These are phyloP conservation scores for Lutjanus argentimaculatus DNA, from an alignment of 2,797 vertebrate species.

Conservation along the genomic window DNA sequence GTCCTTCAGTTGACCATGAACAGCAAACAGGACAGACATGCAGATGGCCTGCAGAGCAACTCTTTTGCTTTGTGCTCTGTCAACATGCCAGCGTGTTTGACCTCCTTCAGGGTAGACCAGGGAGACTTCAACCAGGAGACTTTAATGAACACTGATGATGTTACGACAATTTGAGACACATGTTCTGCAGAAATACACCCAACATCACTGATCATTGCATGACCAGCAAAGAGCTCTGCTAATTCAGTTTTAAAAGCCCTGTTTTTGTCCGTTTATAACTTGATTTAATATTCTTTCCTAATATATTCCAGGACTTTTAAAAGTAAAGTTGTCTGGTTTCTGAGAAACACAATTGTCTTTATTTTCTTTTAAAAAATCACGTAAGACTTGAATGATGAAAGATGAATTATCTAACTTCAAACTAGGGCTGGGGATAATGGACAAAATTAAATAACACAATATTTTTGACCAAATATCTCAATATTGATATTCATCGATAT, in stretches of 20 bases:
- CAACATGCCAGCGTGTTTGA: constrained; percentile 69
- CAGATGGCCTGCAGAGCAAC: constrained; percentile 64
- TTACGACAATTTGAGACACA: constrained; percentile 67
- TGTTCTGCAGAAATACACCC: constrained; percentile 41
- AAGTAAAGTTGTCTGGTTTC: constrained; percentile 13
- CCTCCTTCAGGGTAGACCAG: constrained; percentile 55
- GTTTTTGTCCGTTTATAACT: constrained; percentile 12
- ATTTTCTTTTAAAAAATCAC: not conserved
- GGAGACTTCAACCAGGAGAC: constrained; percentile 61
- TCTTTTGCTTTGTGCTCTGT: constrained; percentile 65
- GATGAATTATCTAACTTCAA: no score
- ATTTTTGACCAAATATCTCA: no score
- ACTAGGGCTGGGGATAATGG: no score
- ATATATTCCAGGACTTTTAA: constrained; percentile 31
- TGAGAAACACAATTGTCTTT: not conserved
- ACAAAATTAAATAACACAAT: no score
- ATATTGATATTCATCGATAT: no score
- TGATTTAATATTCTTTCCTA: constrained; percentile 1
- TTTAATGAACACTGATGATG: constrained; percentile 66
- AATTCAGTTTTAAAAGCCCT: not conserved
- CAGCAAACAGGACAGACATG: constrained; percentile 50
- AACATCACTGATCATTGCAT: constrained; percentile 2
- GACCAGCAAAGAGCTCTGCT: constrained; percentile 1
- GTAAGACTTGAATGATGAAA: constrained; percentile 13
- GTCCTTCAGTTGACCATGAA: constrained; percentile 60